phyloP scores from a whole-genome alignment of 2,113 vertebrate species.

The Paradoxurus hermaphroditus region DNA sequence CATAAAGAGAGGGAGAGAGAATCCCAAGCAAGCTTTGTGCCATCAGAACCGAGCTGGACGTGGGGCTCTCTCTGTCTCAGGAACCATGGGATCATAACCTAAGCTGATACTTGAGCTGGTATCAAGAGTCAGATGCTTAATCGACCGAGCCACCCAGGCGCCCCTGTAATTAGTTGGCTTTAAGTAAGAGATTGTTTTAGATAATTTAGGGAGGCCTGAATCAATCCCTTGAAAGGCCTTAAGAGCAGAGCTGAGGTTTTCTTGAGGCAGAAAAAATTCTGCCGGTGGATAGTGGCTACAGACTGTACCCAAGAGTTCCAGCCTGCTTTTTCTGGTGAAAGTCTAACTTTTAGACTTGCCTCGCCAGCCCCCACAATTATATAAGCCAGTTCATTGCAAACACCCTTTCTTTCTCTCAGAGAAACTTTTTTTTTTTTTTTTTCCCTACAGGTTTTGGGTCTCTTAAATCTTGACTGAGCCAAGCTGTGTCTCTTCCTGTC shows the following conservation, averaged over 20 bases:
- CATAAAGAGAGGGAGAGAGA: no score
- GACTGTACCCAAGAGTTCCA: accelerated
- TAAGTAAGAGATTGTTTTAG: background rate
- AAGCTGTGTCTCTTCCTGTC: background rate
- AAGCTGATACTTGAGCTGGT: no score
- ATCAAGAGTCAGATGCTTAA: no score
- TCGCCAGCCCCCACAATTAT: background rate
- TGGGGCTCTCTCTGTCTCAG: no score
- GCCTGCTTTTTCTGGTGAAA: background rate
- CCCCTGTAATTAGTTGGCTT: background rate
- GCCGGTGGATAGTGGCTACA: background rate
- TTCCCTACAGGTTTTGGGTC: background rate
- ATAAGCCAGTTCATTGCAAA: background rate
- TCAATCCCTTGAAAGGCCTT: background rate
- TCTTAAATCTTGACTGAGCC: background rate
- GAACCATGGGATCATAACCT: no score
- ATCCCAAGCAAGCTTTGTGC: no score
- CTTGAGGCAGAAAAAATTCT: background rate
- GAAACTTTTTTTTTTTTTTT: background rate
- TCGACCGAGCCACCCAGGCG: no score
- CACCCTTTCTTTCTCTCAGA: background rate
- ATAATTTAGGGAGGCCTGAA: background rate
- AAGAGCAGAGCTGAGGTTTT: background rate
- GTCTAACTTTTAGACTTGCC: background rate
- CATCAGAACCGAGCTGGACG: no score